phyloP scores from a whole-genome alignment of 2,888 invertebrate genomes.

The Andrena hattorfiana region DNA sequence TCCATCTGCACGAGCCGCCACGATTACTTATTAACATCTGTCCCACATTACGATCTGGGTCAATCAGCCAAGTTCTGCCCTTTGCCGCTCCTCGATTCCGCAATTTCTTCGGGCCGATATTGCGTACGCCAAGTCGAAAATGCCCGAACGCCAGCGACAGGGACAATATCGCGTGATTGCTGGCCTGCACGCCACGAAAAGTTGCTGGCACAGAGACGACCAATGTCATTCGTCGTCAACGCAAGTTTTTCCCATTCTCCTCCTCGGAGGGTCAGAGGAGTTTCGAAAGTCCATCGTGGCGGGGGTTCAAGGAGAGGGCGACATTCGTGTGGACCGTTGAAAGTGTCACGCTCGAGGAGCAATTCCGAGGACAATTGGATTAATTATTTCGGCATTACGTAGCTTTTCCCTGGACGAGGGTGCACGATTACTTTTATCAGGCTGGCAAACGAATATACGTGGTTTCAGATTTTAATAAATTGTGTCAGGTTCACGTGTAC shows the following conservation, averaged over 20 bases:
- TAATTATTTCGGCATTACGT: conserved; percentile 1
- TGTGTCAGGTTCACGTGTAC: neutral
- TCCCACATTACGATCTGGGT: conserved; percentile 73
- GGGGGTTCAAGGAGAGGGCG: conserved; percentile 23
- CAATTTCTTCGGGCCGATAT: neutral
- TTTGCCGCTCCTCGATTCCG: conserved; percentile 29
- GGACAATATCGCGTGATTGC: neutral
- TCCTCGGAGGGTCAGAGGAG: conserved; percentile 6
- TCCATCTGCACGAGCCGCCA: conserved; percentile 69
- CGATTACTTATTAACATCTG: conserved; percentile 73
- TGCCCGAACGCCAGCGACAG: neutral
- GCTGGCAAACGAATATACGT: neutral
- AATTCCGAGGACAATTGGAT: conserved; percentile 17
- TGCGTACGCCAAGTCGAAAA: neutral
- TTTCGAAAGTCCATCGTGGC: conserved; percentile 15
- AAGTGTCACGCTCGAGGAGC: conserved; percentile 18
- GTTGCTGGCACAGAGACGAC: neutral
- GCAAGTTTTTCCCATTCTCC: conserved; percentile 7
- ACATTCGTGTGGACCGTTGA: conserved; percentile 2
- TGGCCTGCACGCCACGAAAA: neutral
- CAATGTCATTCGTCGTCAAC: conserved; percentile 29
- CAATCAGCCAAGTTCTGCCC: conserved; percentile 66
- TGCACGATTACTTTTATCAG: neutral
- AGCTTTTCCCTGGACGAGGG: neutral
- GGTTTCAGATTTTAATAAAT: conserved; percentile 3